Conservation (phyloP, 1,140 invertebrate genomes). For the Hylaeus anthracinus region DNA sequence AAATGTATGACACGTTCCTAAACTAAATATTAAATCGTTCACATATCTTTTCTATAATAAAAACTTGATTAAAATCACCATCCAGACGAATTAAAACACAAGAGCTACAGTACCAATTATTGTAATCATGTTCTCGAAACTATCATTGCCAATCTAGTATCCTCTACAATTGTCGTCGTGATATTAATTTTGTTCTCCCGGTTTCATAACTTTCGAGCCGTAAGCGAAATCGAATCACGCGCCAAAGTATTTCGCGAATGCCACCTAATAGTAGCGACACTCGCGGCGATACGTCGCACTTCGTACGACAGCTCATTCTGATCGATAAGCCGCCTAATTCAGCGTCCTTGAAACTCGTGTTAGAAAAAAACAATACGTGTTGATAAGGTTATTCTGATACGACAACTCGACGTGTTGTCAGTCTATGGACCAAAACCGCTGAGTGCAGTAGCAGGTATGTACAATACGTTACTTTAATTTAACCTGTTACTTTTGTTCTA, state of each 20-base stretch:
- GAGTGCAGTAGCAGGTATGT: conserved; percentile 39
- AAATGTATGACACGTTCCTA: too few relatives aligned
- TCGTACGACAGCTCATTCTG: neutral
- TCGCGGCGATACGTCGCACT: neutral
- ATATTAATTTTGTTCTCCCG: too few relatives aligned
- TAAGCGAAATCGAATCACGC: too few relatives aligned
- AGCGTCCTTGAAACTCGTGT: neutral
- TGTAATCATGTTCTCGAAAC: too few relatives aligned
- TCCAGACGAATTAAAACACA: too few relatives aligned
- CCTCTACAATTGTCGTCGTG: too few relatives aligned
- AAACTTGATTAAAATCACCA: too few relatives aligned
- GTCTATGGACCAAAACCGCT: neutral
- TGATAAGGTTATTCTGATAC: conserved; percentile 47
- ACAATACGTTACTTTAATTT: neutral
- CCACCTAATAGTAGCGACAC: neutral
- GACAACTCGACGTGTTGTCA: conserved; percentile 33
- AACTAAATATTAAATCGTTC: too few relatives aligned
- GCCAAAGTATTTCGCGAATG: neutral
- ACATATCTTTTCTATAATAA: too few relatives aligned
- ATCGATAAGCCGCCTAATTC: neutral
- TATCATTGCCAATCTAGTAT: too few relatives aligned
- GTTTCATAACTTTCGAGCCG: too few relatives aligned
- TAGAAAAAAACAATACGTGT: neutral
- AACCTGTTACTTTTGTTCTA: neutral
- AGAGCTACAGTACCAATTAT: too few relatives aligned